Percentiles rank a stretch among this genome's conserved stretches.
These are phyloP conservation scores for Channa argus DNA, from an alignment of 2,113 vertebrate genomes.

Conservation along the genomic window DNA sequence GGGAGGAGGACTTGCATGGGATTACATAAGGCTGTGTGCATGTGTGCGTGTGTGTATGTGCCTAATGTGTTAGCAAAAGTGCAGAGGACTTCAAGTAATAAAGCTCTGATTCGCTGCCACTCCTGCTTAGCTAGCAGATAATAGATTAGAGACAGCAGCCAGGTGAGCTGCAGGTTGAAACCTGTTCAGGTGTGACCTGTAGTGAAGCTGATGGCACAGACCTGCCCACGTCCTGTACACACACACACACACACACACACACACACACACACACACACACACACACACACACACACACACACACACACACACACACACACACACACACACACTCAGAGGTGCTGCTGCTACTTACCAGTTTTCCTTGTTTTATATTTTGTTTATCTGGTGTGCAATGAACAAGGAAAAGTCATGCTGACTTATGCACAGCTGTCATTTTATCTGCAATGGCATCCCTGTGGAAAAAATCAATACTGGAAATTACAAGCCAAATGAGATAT, in stretches of 20 bases:
- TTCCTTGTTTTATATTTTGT: slow-evolving; percentile 16
- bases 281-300: too few relatives aligned
- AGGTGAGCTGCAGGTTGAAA: slow-evolving; percentile 62
- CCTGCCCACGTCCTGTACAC: slow-evolving; percentile 5
- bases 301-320: too few relatives aligned
- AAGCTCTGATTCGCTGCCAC: slow-evolving; percentile 61
- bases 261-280: too few relatives aligned
- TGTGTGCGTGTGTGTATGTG: slow-evolving; percentile 18
- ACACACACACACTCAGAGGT: background rate
- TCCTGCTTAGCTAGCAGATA: slow-evolving; percentile 62
- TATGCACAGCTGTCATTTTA: slow-evolving; percentile 41
- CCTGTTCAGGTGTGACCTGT: slow-evolving; percentile 66
- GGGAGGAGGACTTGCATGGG: slow-evolving; percentile 17
- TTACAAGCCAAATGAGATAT: slow-evolving; percentile 63
- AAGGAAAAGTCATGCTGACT: slow-evolving; percentile 41
- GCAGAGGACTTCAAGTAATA: slow-evolving; percentile 23
- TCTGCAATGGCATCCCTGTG: slow-evolving; percentile 43
- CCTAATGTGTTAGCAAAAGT: slow-evolving; percentile 1
- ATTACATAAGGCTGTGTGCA: slow-evolving; percentile 28
- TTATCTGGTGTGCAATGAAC: slow-evolving; percentile 40
- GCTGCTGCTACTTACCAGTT: slow-evolving; percentile 9
- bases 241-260: background rate
- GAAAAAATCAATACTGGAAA: slow-evolving; percentile 64
- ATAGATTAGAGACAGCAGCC: slow-evolving; percentile 50
- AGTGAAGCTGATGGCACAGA: slow-evolving; percentile 9